Evolutionary conservation across 2,888 invertebrate genomes (phyloP).

Genomic region (Platycheirus albimanus): DNA sequence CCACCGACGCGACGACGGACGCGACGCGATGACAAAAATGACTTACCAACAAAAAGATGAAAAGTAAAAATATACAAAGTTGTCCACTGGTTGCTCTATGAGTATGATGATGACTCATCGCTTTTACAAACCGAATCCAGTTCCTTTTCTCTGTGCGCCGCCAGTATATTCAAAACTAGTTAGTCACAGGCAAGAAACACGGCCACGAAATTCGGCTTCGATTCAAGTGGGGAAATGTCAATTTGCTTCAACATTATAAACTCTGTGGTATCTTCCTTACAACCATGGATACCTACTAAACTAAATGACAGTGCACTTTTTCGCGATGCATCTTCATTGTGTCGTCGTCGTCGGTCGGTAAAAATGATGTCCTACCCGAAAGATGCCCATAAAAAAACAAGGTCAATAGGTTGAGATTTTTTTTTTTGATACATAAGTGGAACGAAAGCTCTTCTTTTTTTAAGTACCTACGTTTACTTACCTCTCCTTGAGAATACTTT

Average conservation of each 20-base stretch:
- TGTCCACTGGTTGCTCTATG: conserved; percentile 35
- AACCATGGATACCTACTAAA: no score
- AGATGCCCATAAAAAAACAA: conserved; percentile 61
- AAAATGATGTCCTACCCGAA: no score
- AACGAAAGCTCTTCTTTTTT: conserved; percentile 54
- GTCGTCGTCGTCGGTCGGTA: no score
- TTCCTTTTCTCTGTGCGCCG: conserved; percentile 25
- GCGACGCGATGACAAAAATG: no score
- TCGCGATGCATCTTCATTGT: conserved; percentile 41
- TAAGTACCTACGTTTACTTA: neutral
- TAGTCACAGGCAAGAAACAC: conserved; percentile 39
- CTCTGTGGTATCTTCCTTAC: conserved; percentile 24
- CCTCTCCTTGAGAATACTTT: conserved; percentile 5
- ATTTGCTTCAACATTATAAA: conserved; percentile 39
- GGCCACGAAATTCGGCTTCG: conserved; percentile 33
- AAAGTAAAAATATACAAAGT: conserved; percentile 55
- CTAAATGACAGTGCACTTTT: conserved; percentile 18
- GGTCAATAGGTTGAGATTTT: conserved; percentile 66
- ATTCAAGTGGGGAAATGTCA: conserved; percentile 59
- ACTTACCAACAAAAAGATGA: neutral
- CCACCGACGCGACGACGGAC: no score
- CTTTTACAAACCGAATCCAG: conserved; percentile 48
- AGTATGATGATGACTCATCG: no score
- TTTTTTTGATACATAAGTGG: no score
- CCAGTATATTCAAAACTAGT: conserved; percentile 54